Percentiles rank a stretch among this genome's conserved stretches.
Conservation (phyloP, 2,888 invertebrate species). For the Nomada hirtipes region DNA sequence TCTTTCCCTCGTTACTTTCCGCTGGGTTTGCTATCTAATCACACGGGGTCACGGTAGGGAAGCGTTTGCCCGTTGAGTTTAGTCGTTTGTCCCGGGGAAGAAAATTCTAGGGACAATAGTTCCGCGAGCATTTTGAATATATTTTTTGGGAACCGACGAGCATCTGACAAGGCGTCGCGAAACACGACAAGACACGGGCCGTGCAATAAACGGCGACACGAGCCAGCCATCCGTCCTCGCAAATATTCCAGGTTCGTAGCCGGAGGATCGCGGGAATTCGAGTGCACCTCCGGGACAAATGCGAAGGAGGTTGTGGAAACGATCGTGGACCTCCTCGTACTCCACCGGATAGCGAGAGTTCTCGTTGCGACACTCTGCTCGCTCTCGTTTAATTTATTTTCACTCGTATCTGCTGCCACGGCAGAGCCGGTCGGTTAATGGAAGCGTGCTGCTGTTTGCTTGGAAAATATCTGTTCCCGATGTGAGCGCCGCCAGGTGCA, state of each 20-base stretch:
- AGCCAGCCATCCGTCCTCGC: neutral
- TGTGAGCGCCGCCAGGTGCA: neutral
- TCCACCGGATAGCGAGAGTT: neutral
- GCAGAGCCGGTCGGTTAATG: conserved; percentile 34
- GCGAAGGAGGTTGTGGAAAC: neutral
- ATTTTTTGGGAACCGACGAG: neutral
- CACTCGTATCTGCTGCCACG: conserved; percentile 34
- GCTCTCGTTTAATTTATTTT: conserved; percentile 59
- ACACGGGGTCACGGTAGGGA: neutral
- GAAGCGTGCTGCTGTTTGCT: conserved; percentile 55
- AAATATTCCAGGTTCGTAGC: conserved; percentile 31
- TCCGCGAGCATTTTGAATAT: conserved; percentile 7
- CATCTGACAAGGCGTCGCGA: conserved; percentile 19
- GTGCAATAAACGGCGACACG: conserved; percentile 37
- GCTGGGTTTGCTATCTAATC: neutral
- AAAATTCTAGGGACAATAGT: neutral
- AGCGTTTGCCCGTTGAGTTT: conserved; percentile 27
- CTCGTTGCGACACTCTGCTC: neutral
- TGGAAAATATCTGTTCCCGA: conserved; percentile 58
- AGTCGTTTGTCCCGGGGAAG: neutral
- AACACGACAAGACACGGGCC: neutral
- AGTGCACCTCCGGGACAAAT: neutral
- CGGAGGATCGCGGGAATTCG: conserved; percentile 16
- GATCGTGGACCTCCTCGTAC: neutral
- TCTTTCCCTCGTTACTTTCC: neutral